Percentiles rank a stretch among this genome's conserved stretches.
Evolutionary conservation across 2,113 vertebrate genomes (phyloP).

Genomic region (Hydrochoerus hydrochaeris): DNA sequence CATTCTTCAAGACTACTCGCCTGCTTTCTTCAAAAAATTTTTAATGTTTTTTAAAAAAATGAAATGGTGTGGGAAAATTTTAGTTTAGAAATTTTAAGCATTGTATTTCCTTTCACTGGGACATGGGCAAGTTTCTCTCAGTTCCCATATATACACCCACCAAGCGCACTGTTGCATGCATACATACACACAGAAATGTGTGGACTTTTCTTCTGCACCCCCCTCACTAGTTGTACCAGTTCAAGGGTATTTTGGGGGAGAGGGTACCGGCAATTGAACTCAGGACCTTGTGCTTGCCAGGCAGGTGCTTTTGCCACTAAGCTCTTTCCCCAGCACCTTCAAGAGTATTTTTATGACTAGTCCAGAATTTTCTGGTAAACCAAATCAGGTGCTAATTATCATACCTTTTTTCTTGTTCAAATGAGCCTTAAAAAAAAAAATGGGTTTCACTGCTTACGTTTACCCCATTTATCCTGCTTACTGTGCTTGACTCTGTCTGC

Average conservation of each 20-base stretch:
- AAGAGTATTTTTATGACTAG: not conserved
- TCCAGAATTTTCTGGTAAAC: not conserved
- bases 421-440: too few relatives aligned
- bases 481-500: not conserved
- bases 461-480: not conserved
- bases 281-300: too few relatives aligned
- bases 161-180: not conserved
- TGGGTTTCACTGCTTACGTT: not conserved
- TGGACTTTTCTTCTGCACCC: not conserved
- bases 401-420: not conserved
- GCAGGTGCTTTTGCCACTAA: too few relatives aligned
- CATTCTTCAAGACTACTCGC: not conserved
- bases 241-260: not conserved
- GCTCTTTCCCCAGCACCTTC: too few relatives aligned
- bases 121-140: not conserved
- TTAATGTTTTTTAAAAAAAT: not conserved
- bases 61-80: not conserved
- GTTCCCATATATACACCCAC: too few relatives aligned
- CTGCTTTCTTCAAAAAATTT: not conserved
- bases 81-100: not conserved
- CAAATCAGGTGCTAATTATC: not conserved
- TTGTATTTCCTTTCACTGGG: not conserved
- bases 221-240: not conserved
- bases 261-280: too few relatives aligned
- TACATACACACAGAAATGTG: not conserved